These are phyloP conservation scores for Meta bourneti DNA, from an alignment of 2,888 invertebrate species.

Conservation along the genomic window DNA sequence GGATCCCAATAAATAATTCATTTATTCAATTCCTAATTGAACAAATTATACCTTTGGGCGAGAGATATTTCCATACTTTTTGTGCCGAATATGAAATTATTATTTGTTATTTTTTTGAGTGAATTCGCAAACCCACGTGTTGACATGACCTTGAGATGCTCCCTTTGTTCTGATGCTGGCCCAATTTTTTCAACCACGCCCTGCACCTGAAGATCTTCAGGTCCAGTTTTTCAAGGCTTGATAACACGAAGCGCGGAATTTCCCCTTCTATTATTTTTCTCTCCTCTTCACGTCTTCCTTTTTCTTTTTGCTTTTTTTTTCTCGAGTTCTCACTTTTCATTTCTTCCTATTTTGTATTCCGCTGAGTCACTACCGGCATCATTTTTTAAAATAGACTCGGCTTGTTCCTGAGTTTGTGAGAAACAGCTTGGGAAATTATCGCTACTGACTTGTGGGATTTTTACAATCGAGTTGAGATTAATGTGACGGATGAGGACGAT, in stretches of 20 bases:
- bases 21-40: neutral
- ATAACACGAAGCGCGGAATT: slow-evolving; percentile 13
- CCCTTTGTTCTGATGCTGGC: slow-evolving; percentile 38
- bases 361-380: neutral
- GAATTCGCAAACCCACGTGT: slow-evolving; percentile 19
- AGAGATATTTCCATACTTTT: neutral
- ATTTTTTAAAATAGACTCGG: neutral
- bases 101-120: neutral
- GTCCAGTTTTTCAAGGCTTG: slow-evolving; percentile 8
- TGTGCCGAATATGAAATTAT: neutral
- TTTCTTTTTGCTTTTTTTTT: slow-evolving; percentile 9
- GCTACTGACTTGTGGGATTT: neutral
- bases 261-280: neutral
- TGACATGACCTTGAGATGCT: slow-evolving; percentile 28
- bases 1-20: neutral
- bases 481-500: neutral
- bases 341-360: slow-evolving; percentile 17
- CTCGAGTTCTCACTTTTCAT: slow-evolving; percentile 19
- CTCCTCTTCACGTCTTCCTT: neutral
- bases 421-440: neutral
- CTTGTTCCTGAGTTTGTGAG: neutral
- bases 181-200: slow-evolving; percentile 49
- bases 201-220: slow-evolving; percentile 48
- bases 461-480: neutral
- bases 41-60: neutral